These are phyloP conservation scores for Gephyroberyx darwinii DNA, from an alignment of 2,797 vertebrate genomes.

Conservation along the genomic window DNA sequence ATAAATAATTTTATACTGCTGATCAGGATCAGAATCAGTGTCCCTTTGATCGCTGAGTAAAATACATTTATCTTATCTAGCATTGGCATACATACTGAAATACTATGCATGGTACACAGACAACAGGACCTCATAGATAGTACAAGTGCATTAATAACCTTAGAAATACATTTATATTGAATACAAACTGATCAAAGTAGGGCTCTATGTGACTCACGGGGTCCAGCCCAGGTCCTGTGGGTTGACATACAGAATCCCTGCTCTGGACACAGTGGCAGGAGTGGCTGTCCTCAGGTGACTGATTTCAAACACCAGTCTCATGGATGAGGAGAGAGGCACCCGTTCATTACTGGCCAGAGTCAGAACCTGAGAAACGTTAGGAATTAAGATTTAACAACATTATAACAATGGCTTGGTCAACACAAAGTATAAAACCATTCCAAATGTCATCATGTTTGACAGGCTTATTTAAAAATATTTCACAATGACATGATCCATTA, in stretches of 20 bases:
- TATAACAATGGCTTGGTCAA: slow-evolving; percentile 31
- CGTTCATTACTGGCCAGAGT: slow-evolving; percentile 86
- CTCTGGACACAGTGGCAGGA: slow-evolving; percentile 85
- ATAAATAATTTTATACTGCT: neutral
- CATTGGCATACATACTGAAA: neutral
- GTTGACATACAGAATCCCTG: slow-evolving; percentile 85
- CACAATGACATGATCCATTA: slow-evolving; percentile 53
- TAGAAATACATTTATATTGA: neutral
- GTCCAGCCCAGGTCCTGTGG: slow-evolving; percentile 86
- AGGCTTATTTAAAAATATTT: slow-evolving; percentile 50
- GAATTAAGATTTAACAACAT: slow-evolving; percentile 17
- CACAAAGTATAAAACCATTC: slow-evolving; percentile 24
- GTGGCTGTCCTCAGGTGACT: slow-evolving; percentile 82
- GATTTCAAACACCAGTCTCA: slow-evolving; percentile 88
- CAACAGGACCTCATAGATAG: neutral
- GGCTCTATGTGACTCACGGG: slow-evolving; percentile 74
- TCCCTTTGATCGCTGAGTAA: neutral
- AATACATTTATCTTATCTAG: neutral
- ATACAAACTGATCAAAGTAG: neutral
- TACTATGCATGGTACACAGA: no score
- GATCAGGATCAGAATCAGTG: neutral
- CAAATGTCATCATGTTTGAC: slow-evolving; percentile 46
- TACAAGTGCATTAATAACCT: neutral
- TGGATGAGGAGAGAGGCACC: slow-evolving; percentile 80
- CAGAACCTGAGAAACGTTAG: slow-evolving; percentile 77